Evolutionary conservation across 2,797 vertebrate species (phyloP).

Genomic region (Alcedo quadribrachys): DNA sequence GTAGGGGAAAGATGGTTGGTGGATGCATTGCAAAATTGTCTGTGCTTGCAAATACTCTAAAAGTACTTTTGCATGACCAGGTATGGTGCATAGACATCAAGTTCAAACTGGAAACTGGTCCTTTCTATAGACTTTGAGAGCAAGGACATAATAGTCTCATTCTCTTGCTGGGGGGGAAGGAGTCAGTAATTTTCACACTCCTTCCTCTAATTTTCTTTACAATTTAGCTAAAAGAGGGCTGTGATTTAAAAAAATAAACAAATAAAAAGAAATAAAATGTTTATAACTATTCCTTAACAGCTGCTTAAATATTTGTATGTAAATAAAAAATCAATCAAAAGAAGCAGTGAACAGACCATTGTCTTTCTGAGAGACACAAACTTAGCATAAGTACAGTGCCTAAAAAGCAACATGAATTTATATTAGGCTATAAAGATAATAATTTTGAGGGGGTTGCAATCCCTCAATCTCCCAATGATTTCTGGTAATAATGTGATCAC

Average conservation of each 20-base stretch:
- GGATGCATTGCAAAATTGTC: background rate
- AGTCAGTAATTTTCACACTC: background rate
- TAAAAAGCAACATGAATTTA: conserved; percentile 4
- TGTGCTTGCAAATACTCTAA: background rate
- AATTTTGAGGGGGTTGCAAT: background rate
- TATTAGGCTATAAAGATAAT: conserved; percentile 34
- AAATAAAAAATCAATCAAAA: background rate
- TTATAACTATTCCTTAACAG: background rate
- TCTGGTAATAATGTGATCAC: conserved; percentile 5
- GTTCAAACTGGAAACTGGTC: background rate
- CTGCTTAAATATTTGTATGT: background rate
- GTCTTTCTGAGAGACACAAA: background rate
- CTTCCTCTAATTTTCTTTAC: background rate
- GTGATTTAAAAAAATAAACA: background rate
- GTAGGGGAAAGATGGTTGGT: background rate
- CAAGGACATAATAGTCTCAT: background rate
- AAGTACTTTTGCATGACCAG: background rate
- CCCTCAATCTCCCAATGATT: background rate
- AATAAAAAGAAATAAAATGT: background rate
- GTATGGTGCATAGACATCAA: background rate
- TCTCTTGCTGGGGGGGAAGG: background rate
- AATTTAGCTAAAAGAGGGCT: background rate
- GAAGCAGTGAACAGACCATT: background rate
- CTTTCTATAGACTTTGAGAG: background rate
- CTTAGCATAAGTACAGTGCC: background rate